Evolutionary conservation across 2,113 vertebrate genomes (phyloP).

Genomic region (Glaucidium brasilianum): DNA sequence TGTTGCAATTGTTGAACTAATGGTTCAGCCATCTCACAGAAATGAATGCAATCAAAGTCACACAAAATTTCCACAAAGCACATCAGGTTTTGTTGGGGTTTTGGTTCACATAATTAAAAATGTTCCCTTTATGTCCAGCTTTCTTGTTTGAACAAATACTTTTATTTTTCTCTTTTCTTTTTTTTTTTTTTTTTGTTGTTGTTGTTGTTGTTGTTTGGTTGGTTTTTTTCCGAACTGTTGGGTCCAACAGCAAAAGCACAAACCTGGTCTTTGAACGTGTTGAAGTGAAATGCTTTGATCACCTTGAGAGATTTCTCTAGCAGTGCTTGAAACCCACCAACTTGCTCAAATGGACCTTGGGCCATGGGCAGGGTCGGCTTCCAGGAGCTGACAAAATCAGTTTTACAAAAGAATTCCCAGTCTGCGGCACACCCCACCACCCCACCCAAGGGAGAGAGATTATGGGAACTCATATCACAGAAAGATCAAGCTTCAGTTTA

Average conservation of each 20-base stretch:
- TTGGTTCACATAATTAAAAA: background rate
- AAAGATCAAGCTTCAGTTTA: conserved; percentile 49
- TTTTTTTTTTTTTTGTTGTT: background rate
- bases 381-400: conserved; percentile 40
- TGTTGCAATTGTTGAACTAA: background rate
- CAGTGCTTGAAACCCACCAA: background rate
- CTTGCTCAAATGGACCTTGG: background rate
- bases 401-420: conserved; percentile 37
- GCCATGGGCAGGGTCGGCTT: background rate
- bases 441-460: conserved; percentile 28
- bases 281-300: background rate
- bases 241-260: background rate
- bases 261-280: background rate
- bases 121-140: background rate
- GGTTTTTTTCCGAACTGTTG: background rate
- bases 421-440: conserved; percentile 3
- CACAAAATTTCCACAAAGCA: background rate
- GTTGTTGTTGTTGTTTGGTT: too few species aligned
- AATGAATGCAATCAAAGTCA: background rate
- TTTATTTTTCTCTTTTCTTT: background rate
- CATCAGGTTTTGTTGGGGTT: accelerated
- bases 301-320: background rate
- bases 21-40: background rate
- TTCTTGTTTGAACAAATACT: background rate
- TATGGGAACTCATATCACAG: conserved; percentile 44